Percentiles rank a stretch among this genome's conserved stretches.
Evolutionary conservation across 2,888 invertebrate genomes (phyloP).

Genomic region (Drosophila parthenogenetica): DNA sequence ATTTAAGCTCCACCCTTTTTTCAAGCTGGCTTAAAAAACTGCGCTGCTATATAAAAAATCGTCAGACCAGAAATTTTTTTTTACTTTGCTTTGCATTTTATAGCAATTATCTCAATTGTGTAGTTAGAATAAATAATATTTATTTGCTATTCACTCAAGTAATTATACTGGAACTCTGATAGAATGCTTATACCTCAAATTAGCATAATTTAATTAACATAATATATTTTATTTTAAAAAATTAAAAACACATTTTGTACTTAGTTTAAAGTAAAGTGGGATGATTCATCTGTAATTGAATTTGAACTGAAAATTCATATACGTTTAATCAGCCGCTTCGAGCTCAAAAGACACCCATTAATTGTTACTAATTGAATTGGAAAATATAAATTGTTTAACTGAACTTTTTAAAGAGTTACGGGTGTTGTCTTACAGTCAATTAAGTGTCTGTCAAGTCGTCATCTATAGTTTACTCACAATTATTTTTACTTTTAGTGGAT

Average conservation of each 20-base stretch:
- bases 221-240: neutral
- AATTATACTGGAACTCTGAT: neutral
- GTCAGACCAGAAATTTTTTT: conserved; percentile 16
- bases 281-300: neutral
- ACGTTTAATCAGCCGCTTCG: neutral
- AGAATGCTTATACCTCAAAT: neutral
- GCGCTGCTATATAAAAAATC: conserved; percentile 25
- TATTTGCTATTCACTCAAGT: neutral
- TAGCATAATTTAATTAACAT: neutral
- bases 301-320: no score
- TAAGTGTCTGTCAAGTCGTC: conserved; percentile 33
- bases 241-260: neutral
- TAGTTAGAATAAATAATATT: conserved; percentile 1
- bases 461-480: conserved; percentile 46
- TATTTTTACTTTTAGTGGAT: conserved; percentile 18
- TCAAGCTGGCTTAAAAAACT: conserved; percentile 1
- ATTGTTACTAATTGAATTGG: conserved; percentile 30
- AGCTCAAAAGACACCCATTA: neutral
- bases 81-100: conserved; percentile 39
- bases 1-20: conserved; percentile 16
- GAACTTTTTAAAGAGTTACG: conserved; percentile 1
- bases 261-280: neutral
- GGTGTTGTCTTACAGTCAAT: conserved; percentile 33
- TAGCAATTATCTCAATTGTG: conserved; percentile 40
- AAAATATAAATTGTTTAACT: neutral